A percentile compares a stretch with the other conserved stretches of the same genome.
phyloP scores from a whole-genome alignment of 2,888 invertebrate species.

The Platycheirus albimanus region DNA sequence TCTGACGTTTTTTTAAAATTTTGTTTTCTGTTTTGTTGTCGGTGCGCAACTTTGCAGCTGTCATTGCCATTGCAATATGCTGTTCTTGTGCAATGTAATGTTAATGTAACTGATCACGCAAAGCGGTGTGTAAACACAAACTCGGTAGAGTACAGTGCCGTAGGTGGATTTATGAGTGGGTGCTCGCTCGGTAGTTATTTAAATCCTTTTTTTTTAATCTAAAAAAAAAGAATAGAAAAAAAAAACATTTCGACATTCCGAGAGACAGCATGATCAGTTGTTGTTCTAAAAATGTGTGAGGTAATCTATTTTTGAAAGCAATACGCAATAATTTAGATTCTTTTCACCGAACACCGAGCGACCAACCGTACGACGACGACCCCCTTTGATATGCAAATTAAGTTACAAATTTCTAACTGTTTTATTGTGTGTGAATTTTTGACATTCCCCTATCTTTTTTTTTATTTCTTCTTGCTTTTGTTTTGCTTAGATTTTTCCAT shows the following conservation, averaged over 20 bases:
- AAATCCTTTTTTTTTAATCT: background rate
- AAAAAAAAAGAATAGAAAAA: background rate
- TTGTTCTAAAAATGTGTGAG: background rate
- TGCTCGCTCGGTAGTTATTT: conserved; percentile 6
- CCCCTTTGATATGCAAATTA: conserved; percentile 55
- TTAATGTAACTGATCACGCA: conserved; percentile 48
- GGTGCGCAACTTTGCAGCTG: conserved; percentile 70
- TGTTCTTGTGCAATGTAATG: conserved; percentile 68
- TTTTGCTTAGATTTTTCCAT: conserved; percentile 31
- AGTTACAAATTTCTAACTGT: conserved; percentile 19
- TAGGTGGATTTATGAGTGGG: conserved; percentile 52
- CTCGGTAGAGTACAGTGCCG: conserved; percentile 49
- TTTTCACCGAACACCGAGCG: conserved; percentile 6
- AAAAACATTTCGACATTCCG: background rate
- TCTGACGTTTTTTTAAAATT: conserved; percentile 16
- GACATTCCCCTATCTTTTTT: conserved; percentile 17
- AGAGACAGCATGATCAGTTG: background rate
- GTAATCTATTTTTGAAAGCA: background rate
- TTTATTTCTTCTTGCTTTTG: conserved; percentile 12
- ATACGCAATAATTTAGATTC: conserved; percentile 39
- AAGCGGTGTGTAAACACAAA: conserved; percentile 32
- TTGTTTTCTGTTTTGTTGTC: conserved; percentile 22
- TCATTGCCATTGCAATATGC: conserved; percentile 80
- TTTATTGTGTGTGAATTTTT: conserved; percentile 23
- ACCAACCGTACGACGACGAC: too few relatives aligned